phyloP scores from a whole-genome alignment of 2,888 invertebrate species.

The Diaphora mendica region DNA sequence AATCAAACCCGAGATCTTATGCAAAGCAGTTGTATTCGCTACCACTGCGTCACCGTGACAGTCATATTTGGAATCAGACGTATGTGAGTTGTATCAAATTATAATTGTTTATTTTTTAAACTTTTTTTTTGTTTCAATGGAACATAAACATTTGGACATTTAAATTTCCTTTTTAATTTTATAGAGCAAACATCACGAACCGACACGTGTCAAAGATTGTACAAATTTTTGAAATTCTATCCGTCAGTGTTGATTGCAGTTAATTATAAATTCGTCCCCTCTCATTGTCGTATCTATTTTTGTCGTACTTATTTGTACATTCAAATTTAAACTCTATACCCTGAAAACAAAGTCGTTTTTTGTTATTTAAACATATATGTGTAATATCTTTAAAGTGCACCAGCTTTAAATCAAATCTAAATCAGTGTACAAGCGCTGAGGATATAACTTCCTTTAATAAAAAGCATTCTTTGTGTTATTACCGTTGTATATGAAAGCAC shows the following conservation, averaged over 20 bases:
- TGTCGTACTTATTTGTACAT: slow-evolving; percentile 37
- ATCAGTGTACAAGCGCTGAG: slow-evolving; percentile 79
- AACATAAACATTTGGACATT: slow-evolving; percentile 4
- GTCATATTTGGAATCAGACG: too few relatives aligned
- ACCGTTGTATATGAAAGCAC: slow-evolving; percentile 18
- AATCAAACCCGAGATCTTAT: too few relatives aligned
- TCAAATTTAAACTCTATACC: slow-evolving; percentile 29
- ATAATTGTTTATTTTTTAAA: not conserved
- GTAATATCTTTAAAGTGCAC: slow-evolving; percentile 73
- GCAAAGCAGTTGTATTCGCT: too few relatives aligned
- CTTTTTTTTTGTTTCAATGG: not conserved
- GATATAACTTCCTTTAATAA: slow-evolving; percentile 82
- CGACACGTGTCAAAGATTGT: slow-evolving; percentile 60
- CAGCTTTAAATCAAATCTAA: slow-evolving; percentile 80
- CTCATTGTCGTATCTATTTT: slow-evolving; percentile 81
- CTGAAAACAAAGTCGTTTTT: slow-evolving; percentile 48
- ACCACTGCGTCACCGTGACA: too few relatives aligned
- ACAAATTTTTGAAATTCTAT: slow-evolving; percentile 83
- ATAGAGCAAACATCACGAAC: slow-evolving; percentile 17
- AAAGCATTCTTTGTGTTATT: slow-evolving; percentile 70
- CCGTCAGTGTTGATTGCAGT: slow-evolving; percentile 86
- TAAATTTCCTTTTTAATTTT: slow-evolving; percentile 3
- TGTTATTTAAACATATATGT: slow-evolving; percentile 31
- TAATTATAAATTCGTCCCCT: slow-evolving; percentile 86
- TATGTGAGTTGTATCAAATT: too few relatives aligned